These are phyloP conservation scores for Nemoura dubitans DNA, from an alignment of 2,888 invertebrate species.

Conservation along the genomic window DNA sequence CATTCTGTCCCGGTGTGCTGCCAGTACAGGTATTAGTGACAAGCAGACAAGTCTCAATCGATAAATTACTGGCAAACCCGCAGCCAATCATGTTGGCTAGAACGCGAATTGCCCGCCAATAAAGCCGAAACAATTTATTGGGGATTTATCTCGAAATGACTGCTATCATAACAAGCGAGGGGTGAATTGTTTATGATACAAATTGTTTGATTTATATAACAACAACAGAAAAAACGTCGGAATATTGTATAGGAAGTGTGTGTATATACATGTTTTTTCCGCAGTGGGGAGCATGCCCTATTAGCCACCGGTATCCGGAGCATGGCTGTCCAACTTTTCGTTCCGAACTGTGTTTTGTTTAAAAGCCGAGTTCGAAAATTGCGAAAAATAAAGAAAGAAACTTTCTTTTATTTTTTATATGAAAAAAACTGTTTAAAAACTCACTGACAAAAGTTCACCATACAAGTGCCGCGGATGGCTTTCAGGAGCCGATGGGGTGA, in stretches of 20 bases:
- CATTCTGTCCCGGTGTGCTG: not conserved
- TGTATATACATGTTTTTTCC: not conserved
- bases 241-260: not conserved
- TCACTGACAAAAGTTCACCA: not conserved
- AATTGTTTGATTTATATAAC: not conserved
- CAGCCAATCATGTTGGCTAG: not conserved
- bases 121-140: slow-evolving; percentile 2
- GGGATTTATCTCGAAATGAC: not conserved
- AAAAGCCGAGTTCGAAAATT: not conserved
- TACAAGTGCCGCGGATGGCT: not conserved
- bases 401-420: not conserved
- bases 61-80: not conserved
- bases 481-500: too few relatives aligned
- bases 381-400: not conserved
- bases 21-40: not conserved
- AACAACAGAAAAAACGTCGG: not conserved
- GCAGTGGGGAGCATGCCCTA: not conserved
- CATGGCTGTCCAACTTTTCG: not conserved
- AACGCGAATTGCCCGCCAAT: not conserved
- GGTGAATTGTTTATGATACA: not conserved
- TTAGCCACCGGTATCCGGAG: not conserved
- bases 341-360: not conserved
- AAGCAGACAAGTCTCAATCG: not conserved
- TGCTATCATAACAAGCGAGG: not conserved
- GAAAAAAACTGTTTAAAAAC: not conserved